Conservation (phyloP, 2,888 invertebrate genomes). For the Argynnis bischoffii region DNA sequence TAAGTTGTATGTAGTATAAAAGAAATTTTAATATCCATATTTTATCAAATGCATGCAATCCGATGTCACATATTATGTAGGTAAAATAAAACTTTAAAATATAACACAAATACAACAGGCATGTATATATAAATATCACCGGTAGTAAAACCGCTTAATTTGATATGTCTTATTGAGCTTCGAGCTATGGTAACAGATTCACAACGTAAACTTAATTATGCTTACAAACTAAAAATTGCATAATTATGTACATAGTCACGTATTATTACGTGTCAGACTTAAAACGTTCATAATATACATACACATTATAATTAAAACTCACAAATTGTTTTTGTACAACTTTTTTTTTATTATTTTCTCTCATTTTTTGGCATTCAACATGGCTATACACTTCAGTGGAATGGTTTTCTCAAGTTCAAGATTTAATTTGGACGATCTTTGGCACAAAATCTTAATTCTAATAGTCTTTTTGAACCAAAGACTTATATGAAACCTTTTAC, state of each 20-base stretch:
- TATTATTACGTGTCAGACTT: slow-evolving; percentile 54
- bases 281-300: slow-evolving; percentile 42
- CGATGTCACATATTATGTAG: not conserved
- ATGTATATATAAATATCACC: slow-evolving; percentile 35
- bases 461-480: slow-evolving; percentile 69
- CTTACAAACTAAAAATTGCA: slow-evolving; percentile 49
- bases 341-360: slow-evolving; percentile 10
- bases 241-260: slow-evolving; percentile 70
- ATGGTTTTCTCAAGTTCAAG: slow-evolving; percentile 62
- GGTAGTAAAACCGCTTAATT: slow-evolving; percentile 35
- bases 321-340: slow-evolving; percentile 43
- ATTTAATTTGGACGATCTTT: slow-evolving; percentile 79
- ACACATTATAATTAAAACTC: slow-evolving; percentile 27
- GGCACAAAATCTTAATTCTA: slow-evolving; percentile 77
- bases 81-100: slow-evolving; percentile 32
- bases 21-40: not conserved
- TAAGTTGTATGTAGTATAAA: too few species aligned
- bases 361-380: slow-evolving; percentile 69
- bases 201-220: slow-evolving; percentile 51
- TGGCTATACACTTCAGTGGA: slow-evolving; percentile 69
- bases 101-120: slow-evolving; percentile 30
- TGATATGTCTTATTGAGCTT: slow-evolving; percentile 78
- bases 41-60: slow-evolving; percentile 6
- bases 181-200: slow-evolving; percentile 69
- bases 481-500: slow-evolving; percentile 40